Conservation (phyloP, 2,113 vertebrate genomes). For the Scalopus aquaticus region DNA sequence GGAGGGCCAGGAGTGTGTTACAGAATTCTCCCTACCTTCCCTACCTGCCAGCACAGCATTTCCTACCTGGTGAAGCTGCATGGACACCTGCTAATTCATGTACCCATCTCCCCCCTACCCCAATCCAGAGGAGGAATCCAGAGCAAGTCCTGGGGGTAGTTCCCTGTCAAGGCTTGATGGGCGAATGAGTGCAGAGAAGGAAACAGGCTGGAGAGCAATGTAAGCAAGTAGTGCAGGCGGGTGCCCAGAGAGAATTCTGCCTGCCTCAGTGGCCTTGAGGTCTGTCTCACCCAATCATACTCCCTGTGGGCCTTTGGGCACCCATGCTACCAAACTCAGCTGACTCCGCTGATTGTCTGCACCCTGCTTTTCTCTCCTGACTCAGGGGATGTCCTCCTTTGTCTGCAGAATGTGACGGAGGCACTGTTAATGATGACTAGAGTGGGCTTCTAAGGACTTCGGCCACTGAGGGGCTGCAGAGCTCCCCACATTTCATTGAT, state of each 20-base stretch:
- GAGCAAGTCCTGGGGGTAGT: not conserved
- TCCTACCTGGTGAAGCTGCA: accelerated
- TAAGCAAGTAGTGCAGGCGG: not conserved
- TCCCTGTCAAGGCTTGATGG: not conserved
- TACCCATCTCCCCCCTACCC: not conserved
- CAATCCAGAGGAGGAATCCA: not conserved
- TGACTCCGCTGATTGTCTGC: constrained; percentile 38
- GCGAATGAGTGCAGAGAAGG: not conserved
- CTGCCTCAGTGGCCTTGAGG: not conserved
- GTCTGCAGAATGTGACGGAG: constrained; percentile 61
- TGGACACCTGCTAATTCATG: not conserved
- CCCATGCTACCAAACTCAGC: not conserved
- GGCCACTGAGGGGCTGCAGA: not conserved
- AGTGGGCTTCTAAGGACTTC: not conserved
- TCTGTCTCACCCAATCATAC: not conserved
- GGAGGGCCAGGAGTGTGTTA: not conserved
- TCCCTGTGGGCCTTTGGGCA: not conserved
- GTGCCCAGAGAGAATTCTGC: not conserved
- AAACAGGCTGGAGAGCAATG: not conserved
- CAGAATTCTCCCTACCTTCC: not conserved
- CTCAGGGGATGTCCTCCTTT: constrained; percentile 65
- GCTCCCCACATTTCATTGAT: not conserved
- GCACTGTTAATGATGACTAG: constrained; percentile 19
- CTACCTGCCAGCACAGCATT: not conserved
- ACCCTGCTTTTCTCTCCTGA: constrained; percentile 38